phyloP scores from a whole-genome alignment of 1,140 invertebrate species.

The Antheraea pernyi region DNA sequence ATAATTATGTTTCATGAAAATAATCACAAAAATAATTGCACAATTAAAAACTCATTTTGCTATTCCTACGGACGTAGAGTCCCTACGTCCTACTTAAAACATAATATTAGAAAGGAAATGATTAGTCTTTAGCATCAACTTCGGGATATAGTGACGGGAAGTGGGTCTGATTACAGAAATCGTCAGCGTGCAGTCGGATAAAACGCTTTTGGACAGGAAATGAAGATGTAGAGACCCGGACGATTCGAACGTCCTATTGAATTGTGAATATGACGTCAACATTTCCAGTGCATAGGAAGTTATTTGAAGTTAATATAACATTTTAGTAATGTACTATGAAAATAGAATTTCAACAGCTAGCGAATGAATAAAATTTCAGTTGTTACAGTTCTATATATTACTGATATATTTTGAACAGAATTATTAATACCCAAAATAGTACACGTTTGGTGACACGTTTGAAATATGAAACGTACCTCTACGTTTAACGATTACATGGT shows the following conservation, averaged over 20 bases:
- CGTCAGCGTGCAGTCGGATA: neutral
- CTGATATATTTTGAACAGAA: neutral
- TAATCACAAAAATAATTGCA: neutral
- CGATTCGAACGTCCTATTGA: neutral
- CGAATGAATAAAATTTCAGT: neutral
- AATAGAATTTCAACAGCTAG: neutral
- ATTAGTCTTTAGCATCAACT: neutral
- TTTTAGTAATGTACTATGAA: neutral
- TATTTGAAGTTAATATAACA: neutral
- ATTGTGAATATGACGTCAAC: neutral
- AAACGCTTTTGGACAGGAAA: slow-evolving; percentile 20
- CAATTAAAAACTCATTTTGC: neutral
- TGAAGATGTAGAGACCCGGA: slow-evolving; percentile 14
- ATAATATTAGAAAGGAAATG: slow-evolving; percentile 4
- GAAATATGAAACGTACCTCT: too few relatives aligned
- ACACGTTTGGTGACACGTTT: too few relatives aligned
- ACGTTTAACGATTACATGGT: too few relatives aligned
- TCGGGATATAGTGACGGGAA: slow-evolving; percentile 14
- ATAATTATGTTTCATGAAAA: too few relatives aligned
- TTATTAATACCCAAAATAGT: too few relatives aligned
- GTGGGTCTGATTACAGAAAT: slow-evolving; percentile 19
- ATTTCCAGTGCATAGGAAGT: neutral
- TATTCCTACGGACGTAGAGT: neutral
- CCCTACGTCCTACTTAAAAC: neutral
- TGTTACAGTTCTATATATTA: too few relatives aligned